phyloP scores from a whole-genome alignment of 2,113 vertebrate genomes.

The Casuarius casuarius region DNA sequence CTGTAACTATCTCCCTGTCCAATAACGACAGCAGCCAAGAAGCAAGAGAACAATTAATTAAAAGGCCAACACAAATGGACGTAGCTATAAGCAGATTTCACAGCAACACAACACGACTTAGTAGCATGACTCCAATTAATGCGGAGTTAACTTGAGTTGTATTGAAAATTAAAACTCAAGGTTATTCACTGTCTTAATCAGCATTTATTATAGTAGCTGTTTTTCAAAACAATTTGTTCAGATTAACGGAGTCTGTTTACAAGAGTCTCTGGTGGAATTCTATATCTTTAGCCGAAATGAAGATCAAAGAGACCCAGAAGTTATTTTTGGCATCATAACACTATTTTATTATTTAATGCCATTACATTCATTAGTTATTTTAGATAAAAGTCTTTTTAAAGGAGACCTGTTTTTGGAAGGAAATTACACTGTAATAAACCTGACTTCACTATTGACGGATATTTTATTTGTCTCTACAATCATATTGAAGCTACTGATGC shows the following conservation, averaged over 20 bases:
- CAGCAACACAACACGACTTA: neutral
- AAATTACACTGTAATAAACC: slow-evolving; percentile 6
- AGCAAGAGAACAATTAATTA: slow-evolving; percentile 13
- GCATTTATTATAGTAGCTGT: neutral
- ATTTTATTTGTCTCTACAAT: neutral
- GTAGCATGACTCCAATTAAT: slow-evolving; percentile 3
- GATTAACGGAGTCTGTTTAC: slow-evolving; percentile 36
- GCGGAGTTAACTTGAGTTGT: neutral
- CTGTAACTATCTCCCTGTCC: neutral
- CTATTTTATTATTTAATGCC: slow-evolving; percentile 31
- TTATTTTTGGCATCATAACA: slow-evolving; percentile 32
- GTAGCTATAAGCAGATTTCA: neutral
- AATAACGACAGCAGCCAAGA: neutral
- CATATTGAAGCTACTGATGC: neutral
- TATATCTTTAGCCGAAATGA: slow-evolving; percentile 18
- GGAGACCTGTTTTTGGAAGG: neutral
- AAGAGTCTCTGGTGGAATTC: slow-evolving; percentile 20
- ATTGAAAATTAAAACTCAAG: slow-evolving; percentile 52
- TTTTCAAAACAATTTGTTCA: slow-evolving; percentile 43
- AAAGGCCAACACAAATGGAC: slow-evolving; percentile 11
- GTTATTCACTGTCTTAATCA: slow-evolving; percentile 43
- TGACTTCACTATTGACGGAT: neutral
- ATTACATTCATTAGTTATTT: slow-evolving; percentile 22
- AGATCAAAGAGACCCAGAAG: slow-evolving; percentile 43
- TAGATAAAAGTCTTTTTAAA: slow-evolving; percentile 2